Conservation (phyloP, 2,113 vertebrate species). For the Crotalus tigris region DNA sequence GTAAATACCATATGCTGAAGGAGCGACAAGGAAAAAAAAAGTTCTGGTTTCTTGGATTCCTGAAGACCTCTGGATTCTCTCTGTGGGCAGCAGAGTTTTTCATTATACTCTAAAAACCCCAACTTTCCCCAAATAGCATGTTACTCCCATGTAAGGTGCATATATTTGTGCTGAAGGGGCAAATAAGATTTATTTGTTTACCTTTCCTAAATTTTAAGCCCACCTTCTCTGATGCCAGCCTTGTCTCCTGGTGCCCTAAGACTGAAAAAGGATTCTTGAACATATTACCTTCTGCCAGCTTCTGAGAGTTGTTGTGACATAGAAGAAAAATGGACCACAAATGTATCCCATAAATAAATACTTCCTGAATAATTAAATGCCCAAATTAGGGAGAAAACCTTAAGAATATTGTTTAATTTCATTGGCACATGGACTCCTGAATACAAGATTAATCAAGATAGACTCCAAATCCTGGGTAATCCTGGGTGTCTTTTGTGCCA, state of each 20-base stretch:
- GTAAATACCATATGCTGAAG: neutral
- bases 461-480: neutral
- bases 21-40: too few species aligned
- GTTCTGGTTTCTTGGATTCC: neutral
- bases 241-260: neutral
- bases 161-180: neutral
- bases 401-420: slow-evolving; percentile 32
- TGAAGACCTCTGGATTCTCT: neutral
- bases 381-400: slow-evolving; percentile 7
- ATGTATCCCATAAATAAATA: neutral
- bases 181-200: neutral
- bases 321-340: neutral
- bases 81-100: neutral
- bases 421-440: slow-evolving; percentile 42
- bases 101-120: neutral
- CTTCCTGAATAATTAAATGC: slow-evolving; percentile 8
- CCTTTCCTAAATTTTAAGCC: neutral
- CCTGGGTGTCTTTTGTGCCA: neutral
- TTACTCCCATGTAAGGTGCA: neutral
- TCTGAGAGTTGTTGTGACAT: neutral
- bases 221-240: neutral
- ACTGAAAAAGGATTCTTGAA: neutral
- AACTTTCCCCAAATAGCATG: neutral
- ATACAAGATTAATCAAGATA: slow-evolving; percentile 13
- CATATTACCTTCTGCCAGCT: neutral